Conservation (phyloP, 2,113 vertebrate species). For the Motacilla alba region DNA sequence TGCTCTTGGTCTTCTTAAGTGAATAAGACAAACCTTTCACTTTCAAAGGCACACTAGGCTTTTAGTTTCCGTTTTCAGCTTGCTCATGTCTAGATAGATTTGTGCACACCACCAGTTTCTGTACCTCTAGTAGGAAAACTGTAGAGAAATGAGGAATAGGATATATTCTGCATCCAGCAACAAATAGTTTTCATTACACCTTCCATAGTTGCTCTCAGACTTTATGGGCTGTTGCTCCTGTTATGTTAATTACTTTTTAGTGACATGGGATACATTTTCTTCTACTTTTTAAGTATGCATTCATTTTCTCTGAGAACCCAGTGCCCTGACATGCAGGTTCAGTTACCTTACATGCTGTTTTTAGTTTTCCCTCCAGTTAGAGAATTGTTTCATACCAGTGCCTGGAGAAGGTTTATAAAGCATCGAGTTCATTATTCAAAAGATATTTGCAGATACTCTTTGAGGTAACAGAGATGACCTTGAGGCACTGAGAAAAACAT, state of each 20-base stretch:
- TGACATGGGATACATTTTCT: background rate
- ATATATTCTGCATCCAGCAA: background rate
- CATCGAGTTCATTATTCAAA: background rate
- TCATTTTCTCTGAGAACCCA: background rate
- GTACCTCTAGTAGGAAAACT: background rate
- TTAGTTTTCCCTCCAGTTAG: background rate
- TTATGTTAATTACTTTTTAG: background rate
- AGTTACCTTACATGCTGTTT: background rate
- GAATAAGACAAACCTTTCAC: background rate
- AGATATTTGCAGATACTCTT: background rate
- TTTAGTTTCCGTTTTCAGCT: background rate
- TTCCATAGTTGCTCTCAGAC: background rate
- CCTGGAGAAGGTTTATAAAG: background rate
- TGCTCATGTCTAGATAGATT: background rate
- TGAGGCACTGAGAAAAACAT: background rate
- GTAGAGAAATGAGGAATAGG: background rate
- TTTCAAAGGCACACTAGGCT: background rate
- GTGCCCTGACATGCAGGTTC: background rate
- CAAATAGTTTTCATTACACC: background rate
- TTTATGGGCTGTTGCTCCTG: background rate
- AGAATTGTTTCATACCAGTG: rapidly evolving
- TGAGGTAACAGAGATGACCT: background rate
- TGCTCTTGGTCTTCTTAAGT: background rate
- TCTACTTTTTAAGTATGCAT: background rate
- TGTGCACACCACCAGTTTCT: background rate